A percentile compares a stretch with the other conserved stretches of the same genome.
Conservation (phyloP, 1,140 invertebrate genomes). For the Hesperophylax magnus region DNA sequence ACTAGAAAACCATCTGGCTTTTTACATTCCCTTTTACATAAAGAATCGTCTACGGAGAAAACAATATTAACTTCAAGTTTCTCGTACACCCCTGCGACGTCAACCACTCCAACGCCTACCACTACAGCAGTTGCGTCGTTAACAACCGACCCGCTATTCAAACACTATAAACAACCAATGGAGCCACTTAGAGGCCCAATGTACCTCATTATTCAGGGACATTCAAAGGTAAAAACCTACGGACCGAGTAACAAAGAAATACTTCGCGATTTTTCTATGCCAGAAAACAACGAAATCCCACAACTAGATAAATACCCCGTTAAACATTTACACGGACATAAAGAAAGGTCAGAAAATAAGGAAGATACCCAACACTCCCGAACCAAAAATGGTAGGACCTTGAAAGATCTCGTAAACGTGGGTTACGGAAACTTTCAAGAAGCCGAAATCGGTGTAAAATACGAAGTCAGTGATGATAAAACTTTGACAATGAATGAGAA, state of each 20-base stretch:
- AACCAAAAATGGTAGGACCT: conserved; percentile 51
- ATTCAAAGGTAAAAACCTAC: conserved; percentile 87
- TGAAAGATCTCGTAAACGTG: conserved; percentile 52
- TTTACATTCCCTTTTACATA: conserved; percentile 60
- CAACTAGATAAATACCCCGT: conserved; percentile 61
- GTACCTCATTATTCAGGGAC: conserved; percentile 86
- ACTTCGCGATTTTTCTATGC: conserved; percentile 61
- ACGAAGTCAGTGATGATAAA: conserved; percentile 70
- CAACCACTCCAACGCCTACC: conserved; percentile 64
- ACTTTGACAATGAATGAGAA: conserved; percentile 67
- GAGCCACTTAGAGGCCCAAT: conserved; percentile 76
- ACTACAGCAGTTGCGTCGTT: conserved; percentile 62
- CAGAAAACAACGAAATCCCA: conserved; percentile 71
- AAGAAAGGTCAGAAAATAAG: conserved; percentile 60
- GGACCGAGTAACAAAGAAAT: conserved; percentile 73
- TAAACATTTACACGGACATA: conserved; percentile 71
- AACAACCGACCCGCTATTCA: conserved; percentile 72
- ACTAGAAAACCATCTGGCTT: conserved; percentile 55
- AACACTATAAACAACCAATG: conserved; percentile 76
- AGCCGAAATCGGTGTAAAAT: conserved; percentile 70
- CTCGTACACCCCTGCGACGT: conserved; percentile 62
- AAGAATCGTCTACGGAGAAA: conserved; percentile 58
- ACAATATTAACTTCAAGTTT: conserved; percentile 45
- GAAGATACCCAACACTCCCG: conserved; percentile 53
- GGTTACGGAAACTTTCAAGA: conserved; percentile 70